Evolutionary conservation across 2,113 vertebrate species (phyloP).

Genomic region (Pteropus alecto): DNA sequence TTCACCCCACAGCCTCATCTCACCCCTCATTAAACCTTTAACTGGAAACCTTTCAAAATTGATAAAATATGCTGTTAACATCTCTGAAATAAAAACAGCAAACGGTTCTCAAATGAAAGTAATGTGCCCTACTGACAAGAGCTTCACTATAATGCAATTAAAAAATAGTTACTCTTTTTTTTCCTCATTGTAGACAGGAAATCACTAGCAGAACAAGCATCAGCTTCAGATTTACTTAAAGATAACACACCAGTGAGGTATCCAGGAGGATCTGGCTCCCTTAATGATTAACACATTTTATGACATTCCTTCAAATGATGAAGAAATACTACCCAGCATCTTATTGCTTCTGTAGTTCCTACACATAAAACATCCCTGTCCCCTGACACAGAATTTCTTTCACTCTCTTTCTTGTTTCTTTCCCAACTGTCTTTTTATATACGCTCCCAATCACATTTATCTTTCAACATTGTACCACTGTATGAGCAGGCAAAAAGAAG

Average conservation of each 20-base stretch:
- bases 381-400: neutral
- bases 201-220: constrained; percentile 36
- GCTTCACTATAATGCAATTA: neutral
- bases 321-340: neutral
- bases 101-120: neutral
- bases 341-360: constrained; percentile 37
- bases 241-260: neutral
- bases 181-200: constrained; percentile 21
- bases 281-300: constrained; percentile 52
- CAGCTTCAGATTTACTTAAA: neutral
- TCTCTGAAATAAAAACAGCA: constrained; percentile 2
- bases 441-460: neutral
- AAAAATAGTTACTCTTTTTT: neutral
- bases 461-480: neutral
- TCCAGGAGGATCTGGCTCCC: neutral
- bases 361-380: neutral
- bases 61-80: neutral
- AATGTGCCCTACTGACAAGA: neutral
- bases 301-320: neutral
- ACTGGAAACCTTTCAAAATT: constrained; percentile 31
- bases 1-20: neutral
- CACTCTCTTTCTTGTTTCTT: neutral
- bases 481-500: neutral
- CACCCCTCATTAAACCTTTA: neutral
- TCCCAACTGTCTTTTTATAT: constrained; percentile 24